Conservation (phyloP, 2,797 vertebrate genomes). For the Danio kyathit region DNA sequence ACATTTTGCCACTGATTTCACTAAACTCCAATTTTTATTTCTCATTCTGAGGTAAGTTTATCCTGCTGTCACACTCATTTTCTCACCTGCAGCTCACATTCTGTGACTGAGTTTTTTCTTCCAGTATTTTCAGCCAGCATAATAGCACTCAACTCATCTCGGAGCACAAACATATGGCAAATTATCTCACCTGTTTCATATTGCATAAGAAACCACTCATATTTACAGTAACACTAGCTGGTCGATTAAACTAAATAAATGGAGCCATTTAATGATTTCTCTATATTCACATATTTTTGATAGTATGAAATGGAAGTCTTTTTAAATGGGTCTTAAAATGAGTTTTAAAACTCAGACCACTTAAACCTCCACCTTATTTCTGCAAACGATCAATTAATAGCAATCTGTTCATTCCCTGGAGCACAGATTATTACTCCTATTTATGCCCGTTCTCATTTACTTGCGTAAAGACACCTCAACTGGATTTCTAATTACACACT, state of each 20-base stretch:
- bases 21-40: neutral
- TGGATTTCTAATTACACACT: conserved; percentile 21
- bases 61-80: neutral
- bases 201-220: neutral
- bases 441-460: conserved; percentile 10
- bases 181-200: neutral
- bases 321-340: neutral
- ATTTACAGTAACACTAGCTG: neutral
- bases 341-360: neutral
- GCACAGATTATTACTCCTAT: conserved; percentile 8
- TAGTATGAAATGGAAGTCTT: neutral
- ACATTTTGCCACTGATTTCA: neutral
- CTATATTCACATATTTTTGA: neutral
- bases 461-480: conserved; percentile 17
- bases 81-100: neutral
- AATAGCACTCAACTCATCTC: neutral
- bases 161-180: neutral
- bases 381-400: conserved; percentile 7
- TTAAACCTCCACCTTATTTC: neutral
- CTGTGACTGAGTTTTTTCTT: neutral
- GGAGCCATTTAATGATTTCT: neutral
- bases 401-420: conserved; percentile 17
- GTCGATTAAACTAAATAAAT: neutral
- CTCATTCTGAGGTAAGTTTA: neutral
- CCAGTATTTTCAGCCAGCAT: neutral